Evolutionary conservation across 2,113 vertebrate genomes (phyloP), one percentile per base, ranked within the genome.

Genomic region (Pycnonotus jocosus): DNA sequence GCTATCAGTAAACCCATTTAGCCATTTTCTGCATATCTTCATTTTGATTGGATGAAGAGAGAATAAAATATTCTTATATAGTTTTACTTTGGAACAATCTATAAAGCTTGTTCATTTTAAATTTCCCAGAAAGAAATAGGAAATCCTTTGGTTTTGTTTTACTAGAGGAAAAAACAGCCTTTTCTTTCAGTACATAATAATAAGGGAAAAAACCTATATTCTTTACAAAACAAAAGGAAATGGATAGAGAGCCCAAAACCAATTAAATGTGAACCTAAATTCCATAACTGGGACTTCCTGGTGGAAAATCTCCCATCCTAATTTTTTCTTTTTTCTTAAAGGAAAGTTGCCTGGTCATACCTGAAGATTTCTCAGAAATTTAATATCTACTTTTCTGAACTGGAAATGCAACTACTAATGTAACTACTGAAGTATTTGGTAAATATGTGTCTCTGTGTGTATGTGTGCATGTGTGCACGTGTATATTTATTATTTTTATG

Each of bases 301-400:
- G 1, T 30, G 22, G 23, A 76, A 71, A 65, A 61, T 12, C 1
- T 50, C 51, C 6, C 15, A 20, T 9, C 3, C 0, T 14, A 8
- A 2, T 20, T 16, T 37, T 38, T n/a, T 16, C 10, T 14, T 48
- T 17, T 30, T 27, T 40, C 47, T 40, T 51, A 6, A 4, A 47
- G 54, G 5, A 21, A 3, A 15, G 9, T 50, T 71, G 2, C 12
- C 72, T 47, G 2, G 4, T 89, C 11, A 56, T 30, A 23, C 5
- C 9, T 51, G 27, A 68, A 57, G 15, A 37, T 45, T 60, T 76
- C 10, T 56, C 16, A 40, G 17, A 61, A 68, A 66, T 66, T 17
- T 33, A 42, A 1, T 18, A 37, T 28, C 23, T 16, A 24, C 3
- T 2, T 48, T 31, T 60, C 28, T 81, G 35, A 60, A 44, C 6